These are phyloP conservation scores for Brienomyrus brachyistius DNA, from an alignment of 2,113 vertebrate species.

Conservation along the genomic window DNA sequence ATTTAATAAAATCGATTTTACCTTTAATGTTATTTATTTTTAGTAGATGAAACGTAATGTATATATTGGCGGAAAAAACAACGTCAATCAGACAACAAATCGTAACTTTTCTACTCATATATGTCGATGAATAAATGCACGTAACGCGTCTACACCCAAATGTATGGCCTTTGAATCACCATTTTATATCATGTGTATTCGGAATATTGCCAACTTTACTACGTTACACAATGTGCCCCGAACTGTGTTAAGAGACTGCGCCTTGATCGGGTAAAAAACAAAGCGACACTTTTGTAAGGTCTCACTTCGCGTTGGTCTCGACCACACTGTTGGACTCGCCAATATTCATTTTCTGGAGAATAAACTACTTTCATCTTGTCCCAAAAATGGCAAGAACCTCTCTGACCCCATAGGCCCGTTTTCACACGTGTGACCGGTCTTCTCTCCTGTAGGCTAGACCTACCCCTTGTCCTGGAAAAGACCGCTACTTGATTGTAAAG, in stretches of 20 bases:
- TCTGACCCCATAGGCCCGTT: neutral
- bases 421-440: neutral
- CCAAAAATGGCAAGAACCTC: neutral
- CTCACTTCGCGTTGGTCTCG: neutral
- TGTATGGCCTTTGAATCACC: neutral
- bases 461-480: constrained; percentile 22
- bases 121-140: neutral
- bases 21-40: neutral
- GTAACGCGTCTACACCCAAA: neutral
- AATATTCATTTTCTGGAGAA: neutral
- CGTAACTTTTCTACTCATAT: neutral
- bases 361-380: neutral
- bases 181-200: neutral
- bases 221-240: neutral
- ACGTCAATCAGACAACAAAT: neutral
- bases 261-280: neutral
- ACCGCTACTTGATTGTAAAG: constrained; percentile 25
- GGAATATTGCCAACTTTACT: neutral
- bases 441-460: neutral
- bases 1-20: constrained; percentile 10
- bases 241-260: neutral
- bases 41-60: neutral
- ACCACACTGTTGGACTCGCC: neutral
- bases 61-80: neutral
- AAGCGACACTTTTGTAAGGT: neutral